A percentile compares a stretch with the other conserved stretches of the same genome.
phyloP scores from a whole-genome alignment of 2,797 vertebrate species.

The Scarus forsteni region DNA sequence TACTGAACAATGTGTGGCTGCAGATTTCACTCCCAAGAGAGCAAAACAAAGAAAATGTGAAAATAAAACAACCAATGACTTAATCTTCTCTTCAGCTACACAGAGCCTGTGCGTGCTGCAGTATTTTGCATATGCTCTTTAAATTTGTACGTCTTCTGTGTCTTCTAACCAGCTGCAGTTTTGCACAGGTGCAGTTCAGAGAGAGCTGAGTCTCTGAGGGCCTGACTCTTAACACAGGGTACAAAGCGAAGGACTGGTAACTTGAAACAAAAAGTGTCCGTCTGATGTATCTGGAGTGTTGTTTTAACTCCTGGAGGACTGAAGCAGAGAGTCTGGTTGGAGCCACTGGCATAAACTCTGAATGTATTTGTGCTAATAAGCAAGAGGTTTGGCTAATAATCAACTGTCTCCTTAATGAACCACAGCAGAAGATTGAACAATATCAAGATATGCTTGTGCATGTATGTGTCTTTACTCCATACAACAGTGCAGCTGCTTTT shows the following conservation, averaged over 20 bases:
- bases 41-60: slow-evolving; percentile 7
- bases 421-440: slow-evolving; percentile 19
- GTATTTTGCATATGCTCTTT: not conserved
- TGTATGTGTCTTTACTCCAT: not conserved
- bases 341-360: slow-evolving; percentile 28
- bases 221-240: not conserved
- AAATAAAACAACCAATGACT: slow-evolving; percentile 16
- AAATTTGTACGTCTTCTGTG: not conserved
- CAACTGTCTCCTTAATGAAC: slow-evolving; percentile 27
- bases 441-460: not conserved
- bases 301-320: slow-evolving; percentile 24
- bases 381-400: slow-evolving; percentile 27
- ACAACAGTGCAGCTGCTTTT: too few relatives aligned
- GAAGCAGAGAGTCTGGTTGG: slow-evolving; percentile 23
- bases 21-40: slow-evolving; percentile 22
- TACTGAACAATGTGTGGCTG: slow-evolving; percentile 25
- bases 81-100: not conserved
- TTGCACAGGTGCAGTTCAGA: slow-evolving; percentile 16
- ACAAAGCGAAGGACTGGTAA: slow-evolving; percentile 14
- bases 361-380: slow-evolving; percentile 42
- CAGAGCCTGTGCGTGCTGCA: not conserved
- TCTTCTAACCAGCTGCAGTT: not conserved
- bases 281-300: slow-evolving; percentile 32
- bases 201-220: slow-evolving; percentile 11
- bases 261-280: slow-evolving; percentile 14